phyloP scores from a whole-genome alignment of 1,140 invertebrate genomes.

The Micrasema minimum region DNA sequence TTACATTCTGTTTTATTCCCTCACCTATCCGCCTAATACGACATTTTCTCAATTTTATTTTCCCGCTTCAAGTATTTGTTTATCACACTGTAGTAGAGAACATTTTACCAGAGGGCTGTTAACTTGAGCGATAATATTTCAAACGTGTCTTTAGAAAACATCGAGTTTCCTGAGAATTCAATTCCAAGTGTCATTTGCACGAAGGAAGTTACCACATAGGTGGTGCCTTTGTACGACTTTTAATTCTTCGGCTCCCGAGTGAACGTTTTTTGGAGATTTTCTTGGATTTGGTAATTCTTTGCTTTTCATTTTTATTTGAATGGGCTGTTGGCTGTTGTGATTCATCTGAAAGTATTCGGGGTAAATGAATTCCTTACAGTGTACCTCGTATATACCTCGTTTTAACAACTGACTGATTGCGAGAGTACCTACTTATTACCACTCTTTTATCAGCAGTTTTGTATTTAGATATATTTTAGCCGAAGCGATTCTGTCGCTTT shows the following conservation, averaged over 20 bases:
- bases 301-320: conserved; percentile 17
- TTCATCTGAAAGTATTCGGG: not conserved
- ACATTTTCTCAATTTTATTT: no score
- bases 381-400: no score
- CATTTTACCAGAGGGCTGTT: not conserved
- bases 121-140: conserved; percentile 3
- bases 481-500: no score
- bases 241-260: not conserved
- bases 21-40: no score
- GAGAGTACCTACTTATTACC: no score
- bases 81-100: no score
- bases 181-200: conserved; percentile 21
- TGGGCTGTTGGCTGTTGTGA: not conserved
- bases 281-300: not conserved
- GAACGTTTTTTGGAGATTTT: not conserved
- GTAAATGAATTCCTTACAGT: no score
- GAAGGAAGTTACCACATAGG: not conserved
- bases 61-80: no score
- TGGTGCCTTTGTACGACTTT: conserved; percentile 7
- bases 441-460: no score
- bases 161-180: conserved; percentile 25
- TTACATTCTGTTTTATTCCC: no score
- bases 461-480: no score
- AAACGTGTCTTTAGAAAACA: conserved; percentile 3
- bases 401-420: no score